Conservation (phyloP, 1,140 invertebrate species). For the Dendroctonus ponderosae region DNA sequence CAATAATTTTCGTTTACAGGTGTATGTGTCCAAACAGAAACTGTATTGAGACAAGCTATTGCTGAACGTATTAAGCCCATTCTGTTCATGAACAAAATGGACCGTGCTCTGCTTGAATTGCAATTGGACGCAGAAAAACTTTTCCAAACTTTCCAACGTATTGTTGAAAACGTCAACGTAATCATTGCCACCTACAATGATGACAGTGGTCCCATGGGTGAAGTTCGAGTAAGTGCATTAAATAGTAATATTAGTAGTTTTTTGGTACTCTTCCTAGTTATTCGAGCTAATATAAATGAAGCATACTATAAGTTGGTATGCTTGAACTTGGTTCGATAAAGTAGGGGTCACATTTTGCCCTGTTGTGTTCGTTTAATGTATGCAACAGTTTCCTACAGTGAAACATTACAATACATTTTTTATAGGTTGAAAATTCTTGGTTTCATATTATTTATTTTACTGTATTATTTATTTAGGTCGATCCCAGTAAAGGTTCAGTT, state of each 20-base stretch:
- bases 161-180: conserved; percentile 99
- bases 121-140: conserved; percentile 95
- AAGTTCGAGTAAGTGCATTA: conserved; percentile 74
- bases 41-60: conserved; percentile 97
- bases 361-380: conserved; percentile 35
- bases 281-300: conserved; percentile 11
- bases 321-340: conserved; percentile 38
- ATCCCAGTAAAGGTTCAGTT: conserved; percentile 96
- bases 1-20: conserved; percentile 59
- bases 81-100: conserved; percentile 99
- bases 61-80: conserved; percentile 99
- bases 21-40: conserved; percentile 99
- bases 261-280: not conserved
- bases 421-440: not conserved
- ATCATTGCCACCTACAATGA: conserved; percentile 99
- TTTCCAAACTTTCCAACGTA: conserved; percentile 99
- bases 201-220: conserved; percentile 97
- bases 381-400: conserved; percentile 43
- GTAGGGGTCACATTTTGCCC: conserved; percentile 41
- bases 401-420: conserved; percentile 27
- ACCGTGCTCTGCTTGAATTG: conserved; percentile 92
- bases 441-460: not conserved
- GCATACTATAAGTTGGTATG: conserved; percentile 16
- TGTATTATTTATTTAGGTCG: conserved; percentile 60
- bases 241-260: not conserved